These are phyloP conservation scores for Amazona finschi DNA, from an alignment of 2,797 vertebrate genomes.

Conservation along the genomic window DNA sequence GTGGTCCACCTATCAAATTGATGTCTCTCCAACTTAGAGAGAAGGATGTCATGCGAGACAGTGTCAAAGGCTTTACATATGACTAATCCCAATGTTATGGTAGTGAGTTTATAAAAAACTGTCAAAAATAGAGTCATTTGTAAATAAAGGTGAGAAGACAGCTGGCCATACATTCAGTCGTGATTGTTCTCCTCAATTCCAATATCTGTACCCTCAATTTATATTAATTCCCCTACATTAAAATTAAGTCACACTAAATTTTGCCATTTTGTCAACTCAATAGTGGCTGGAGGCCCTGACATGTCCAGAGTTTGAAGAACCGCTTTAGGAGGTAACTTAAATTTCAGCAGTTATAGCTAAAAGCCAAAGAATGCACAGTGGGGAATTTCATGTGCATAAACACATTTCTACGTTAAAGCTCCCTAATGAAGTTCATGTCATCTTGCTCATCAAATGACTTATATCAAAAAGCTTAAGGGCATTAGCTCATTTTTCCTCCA, in stretches of 20 bases:
- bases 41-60: too few relatives aligned
- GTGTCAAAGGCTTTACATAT: not conserved
- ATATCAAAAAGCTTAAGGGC: not conserved
- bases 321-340: not conserved
- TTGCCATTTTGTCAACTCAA: not conserved
- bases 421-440: not conserved
- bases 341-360: not conserved
- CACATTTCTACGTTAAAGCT: not conserved
- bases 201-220: not conserved
- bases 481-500: not conserved
- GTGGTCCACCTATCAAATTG: too few relatives aligned
- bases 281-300: not conserved
- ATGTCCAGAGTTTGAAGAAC: not conserved
- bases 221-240: not conserved
- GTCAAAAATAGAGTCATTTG: not conserved
- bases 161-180: not conserved
- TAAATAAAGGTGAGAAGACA: not conserved
- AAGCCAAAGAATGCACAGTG: not conserved
- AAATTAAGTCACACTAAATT: not conserved
- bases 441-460: not conserved
- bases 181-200: not conserved
- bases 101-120: accelerated
- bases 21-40: too few relatives aligned
- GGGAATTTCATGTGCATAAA: not conserved
- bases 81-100: accelerated